Evolutionary conservation across 2,888 invertebrate species (phyloP).

Genomic region (Epinotia bilunana): DNA sequence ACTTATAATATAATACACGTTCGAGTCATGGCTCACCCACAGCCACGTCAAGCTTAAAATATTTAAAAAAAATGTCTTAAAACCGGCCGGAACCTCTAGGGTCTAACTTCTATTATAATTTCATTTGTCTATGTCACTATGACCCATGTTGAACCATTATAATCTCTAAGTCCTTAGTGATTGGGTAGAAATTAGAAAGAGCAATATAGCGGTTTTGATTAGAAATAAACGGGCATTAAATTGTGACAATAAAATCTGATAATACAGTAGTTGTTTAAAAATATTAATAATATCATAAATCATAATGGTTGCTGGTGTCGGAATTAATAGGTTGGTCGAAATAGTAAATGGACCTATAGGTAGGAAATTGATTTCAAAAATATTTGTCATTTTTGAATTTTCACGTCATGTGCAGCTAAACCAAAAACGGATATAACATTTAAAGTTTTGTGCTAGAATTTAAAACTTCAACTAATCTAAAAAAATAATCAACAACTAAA

Average conservation of each 20-base stretch:
- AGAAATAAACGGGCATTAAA: neutral
- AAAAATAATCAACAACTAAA: too few species aligned
- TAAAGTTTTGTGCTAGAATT: neutral
- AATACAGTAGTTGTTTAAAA: conserved; percentile 19
- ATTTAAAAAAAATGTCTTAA: too few species aligned
- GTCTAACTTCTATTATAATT: too few species aligned
- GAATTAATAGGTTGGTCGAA: neutral
- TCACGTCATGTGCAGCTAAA: neutral
- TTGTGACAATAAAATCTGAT: conserved; percentile 22
- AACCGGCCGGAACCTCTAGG: too few species aligned
- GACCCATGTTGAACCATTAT: neutral
- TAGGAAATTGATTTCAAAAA: neutral
- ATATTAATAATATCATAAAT: neutral
- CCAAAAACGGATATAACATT: neutral
- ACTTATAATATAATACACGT: too few species aligned
- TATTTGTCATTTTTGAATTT: neutral
- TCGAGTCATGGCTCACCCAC: too few species aligned
- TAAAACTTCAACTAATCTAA: neutral
- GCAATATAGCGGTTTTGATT: too few species aligned
- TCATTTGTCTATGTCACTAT: too few species aligned
- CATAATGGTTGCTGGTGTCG: neutral
- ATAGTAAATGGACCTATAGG: neutral
- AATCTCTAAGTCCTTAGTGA: neutral
- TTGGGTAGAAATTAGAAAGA: neutral
- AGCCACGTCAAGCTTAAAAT: too few species aligned